Conservation (phyloP, 2,113 vertebrate species). For the Boleophthalmus pectinirostris region DNA sequence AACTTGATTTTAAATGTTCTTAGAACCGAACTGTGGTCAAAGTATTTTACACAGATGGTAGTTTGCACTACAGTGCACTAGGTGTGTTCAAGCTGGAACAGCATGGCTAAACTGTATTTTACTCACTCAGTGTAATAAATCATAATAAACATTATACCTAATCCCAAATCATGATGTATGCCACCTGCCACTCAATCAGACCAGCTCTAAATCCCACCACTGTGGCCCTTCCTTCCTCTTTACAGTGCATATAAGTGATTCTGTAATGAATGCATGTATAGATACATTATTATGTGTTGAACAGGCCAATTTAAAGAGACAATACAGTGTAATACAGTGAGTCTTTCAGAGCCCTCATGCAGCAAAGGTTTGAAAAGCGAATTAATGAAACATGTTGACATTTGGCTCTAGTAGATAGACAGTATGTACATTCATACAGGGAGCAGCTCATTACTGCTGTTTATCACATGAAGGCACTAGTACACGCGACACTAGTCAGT, state of each 20-base stretch:
- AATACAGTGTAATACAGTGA: neutral
- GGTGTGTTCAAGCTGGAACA: neutral
- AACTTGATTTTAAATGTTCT: neutral
- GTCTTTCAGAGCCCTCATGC: slow-evolving; percentile 19
- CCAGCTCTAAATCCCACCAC: slow-evolving; percentile 24
- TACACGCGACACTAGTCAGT: slow-evolving; percentile 3
- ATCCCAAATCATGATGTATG: slow-evolving; percentile 2
- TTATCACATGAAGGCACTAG: slow-evolving; percentile 20
- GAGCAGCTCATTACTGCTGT: slow-evolving; percentile 26
- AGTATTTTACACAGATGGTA: neutral
- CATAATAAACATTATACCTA: neutral
- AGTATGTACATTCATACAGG: slow-evolving; percentile 26
- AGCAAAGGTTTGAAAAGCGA: slow-evolving; percentile 30
- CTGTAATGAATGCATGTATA: neutral
- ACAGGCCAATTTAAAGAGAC: slow-evolving; percentile 12
- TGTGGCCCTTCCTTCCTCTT: slow-evolving; percentile 4
- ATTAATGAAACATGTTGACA: slow-evolving; percentile 43
- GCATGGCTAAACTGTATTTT: neutral
- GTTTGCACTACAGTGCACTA: neutral
- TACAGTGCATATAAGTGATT: slow-evolving; percentile 2
- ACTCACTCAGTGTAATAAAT: neutral
- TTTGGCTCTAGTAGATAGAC: slow-evolving; percentile 29
- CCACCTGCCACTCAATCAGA: neutral
- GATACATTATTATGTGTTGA: slow-evolving; percentile 4
- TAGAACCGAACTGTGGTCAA: neutral